Percentiles rank a stretch among this genome's conserved stretches.
phyloP scores from a whole-genome alignment of 2,888 invertebrate genomes.

The Ganaspis brasiliensis region DNA sequence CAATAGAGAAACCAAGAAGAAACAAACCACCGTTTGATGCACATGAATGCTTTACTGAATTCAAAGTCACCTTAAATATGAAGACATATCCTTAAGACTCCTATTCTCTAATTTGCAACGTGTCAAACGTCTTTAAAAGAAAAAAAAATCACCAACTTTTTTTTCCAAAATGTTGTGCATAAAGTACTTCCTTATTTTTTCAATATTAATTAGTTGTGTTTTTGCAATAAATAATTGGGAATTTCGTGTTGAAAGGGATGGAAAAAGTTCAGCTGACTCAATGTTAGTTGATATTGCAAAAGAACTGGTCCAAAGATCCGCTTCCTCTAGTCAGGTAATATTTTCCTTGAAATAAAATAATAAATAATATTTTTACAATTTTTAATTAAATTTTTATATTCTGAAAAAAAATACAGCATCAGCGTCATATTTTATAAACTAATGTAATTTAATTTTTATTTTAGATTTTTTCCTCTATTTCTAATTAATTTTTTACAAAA shows the following conservation, averaged over 20 bases:
- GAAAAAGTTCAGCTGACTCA: constrained; percentile 74
- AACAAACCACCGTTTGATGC: constrained; percentile 49
- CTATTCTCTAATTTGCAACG: constrained; percentile 10
- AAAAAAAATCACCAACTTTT: constrained; percentile 6
- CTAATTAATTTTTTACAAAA: too few relatives aligned
- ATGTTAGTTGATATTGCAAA: constrained; percentile 84
- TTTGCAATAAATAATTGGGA: constrained; percentile 60
- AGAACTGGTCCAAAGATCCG: constrained; percentile 86
- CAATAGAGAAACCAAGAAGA: constrained; percentile 71
- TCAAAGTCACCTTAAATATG: constrained; percentile 16
- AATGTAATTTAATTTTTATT: too few relatives aligned
- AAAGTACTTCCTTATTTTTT: constrained; percentile 53
- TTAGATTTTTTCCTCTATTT: too few relatives aligned
- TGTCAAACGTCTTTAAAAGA: not conserved
- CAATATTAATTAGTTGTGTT: constrained; percentile 58
- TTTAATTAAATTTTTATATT: not conserved
- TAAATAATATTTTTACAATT: constrained; percentile 21
- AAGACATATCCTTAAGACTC: constrained; percentile 2
- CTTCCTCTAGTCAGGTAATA: constrained; percentile 86
- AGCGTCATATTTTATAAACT: too few relatives aligned
- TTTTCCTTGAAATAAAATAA: constrained; percentile 56
- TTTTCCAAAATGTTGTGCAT: constrained; percentile 52
- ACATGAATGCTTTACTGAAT: constrained; percentile 41
- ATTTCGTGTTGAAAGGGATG: constrained; percentile 56
- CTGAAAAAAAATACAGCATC: too few relatives aligned